Conservation (phyloP, 1,140 invertebrate species). For the Atta cephalotes region DNA sequence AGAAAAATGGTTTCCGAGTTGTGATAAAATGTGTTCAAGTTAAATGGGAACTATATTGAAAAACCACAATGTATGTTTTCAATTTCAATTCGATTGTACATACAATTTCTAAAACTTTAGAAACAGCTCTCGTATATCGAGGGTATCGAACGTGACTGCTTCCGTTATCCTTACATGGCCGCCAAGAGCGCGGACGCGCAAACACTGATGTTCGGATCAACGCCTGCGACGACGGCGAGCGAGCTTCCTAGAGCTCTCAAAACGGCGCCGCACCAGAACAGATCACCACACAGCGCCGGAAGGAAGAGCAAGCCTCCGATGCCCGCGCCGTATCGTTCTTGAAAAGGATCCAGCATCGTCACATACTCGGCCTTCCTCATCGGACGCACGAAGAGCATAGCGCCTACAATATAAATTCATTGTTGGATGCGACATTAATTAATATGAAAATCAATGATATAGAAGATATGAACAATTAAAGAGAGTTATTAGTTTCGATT, state of each 20-base stretch:
- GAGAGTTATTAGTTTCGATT: background rate
- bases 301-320: conserved; percentile 93
- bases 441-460: background rate
- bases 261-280: conserved; percentile 93
- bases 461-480: background rate
- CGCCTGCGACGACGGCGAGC: conserved; percentile 81
- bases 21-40: no score
- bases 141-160: background rate
- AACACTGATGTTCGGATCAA: conserved; percentile 82
- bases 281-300: conserved; percentile 92
- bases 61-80: no score
- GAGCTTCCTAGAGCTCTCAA: conserved; percentile 91
- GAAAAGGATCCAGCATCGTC: conserved; percentile 95
- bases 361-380: conserved; percentile 94
- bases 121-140: background rate
- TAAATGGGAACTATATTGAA: no score
- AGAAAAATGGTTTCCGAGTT: no score
- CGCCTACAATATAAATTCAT: conserved; percentile 86
- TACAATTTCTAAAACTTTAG: no score
- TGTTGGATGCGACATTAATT: background rate
- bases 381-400: conserved; percentile 92
- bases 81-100: no score
- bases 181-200: conserved; percentile 81
- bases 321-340: conserved; percentile 91
- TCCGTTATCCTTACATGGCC: conserved; percentile 77